Evolutionary conservation across 2,113 vertebrate genomes (phyloP).

Genomic region (Alces alces): DNA sequence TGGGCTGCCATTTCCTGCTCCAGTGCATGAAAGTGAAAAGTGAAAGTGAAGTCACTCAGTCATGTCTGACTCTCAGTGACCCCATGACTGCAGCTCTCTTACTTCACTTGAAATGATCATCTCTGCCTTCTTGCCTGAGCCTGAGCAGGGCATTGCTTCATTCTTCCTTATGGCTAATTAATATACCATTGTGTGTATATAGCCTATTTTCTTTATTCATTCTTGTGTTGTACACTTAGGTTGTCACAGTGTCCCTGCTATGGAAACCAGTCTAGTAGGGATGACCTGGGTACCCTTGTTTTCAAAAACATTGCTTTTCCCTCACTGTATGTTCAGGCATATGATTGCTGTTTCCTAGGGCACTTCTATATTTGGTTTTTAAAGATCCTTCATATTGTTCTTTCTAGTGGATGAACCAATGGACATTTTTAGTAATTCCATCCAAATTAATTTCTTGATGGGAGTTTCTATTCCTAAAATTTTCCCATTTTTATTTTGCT

Average conservation of each 20-base stretch:
- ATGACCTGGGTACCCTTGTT: neutral
- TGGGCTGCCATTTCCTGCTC: too few relatives aligned
- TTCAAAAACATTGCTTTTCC: neutral
- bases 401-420: neutral
- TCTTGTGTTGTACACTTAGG: neutral
- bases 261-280: neutral
- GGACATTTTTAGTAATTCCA: neutral
- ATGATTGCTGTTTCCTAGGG: neutral
- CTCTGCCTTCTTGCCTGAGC: neutral
- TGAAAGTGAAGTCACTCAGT: too few relatives aligned
- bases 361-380: neutral
- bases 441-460: neutral
- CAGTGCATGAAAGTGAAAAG: too few relatives aligned
- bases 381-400: neutral
- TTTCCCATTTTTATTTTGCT: neutral
- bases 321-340: neutral
- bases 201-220: neutral
- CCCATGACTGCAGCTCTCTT: neutral
- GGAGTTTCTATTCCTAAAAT: neutral
- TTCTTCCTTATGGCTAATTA: neutral
- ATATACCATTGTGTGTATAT: neutral
- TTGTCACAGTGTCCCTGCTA: neutral
- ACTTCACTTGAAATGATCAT: neutral
- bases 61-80: fast-evolving
- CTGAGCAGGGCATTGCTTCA: neutral